Conservation (phyloP, 1,140 invertebrate genomes). For the Drusus annulatus region DNA sequence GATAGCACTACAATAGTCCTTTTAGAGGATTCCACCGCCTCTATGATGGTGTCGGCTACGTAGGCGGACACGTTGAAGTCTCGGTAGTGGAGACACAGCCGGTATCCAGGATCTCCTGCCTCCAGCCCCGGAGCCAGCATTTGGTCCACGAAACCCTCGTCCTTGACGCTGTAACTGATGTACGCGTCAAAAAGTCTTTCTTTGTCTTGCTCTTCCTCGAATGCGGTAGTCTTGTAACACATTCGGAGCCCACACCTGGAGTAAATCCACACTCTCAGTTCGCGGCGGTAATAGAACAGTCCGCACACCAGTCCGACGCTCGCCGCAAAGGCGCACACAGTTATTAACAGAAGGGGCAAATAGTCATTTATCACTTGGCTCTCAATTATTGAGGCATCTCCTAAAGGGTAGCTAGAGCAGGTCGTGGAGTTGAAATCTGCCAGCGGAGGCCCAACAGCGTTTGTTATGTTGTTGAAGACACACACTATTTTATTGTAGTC, state of each 20-base stretch:
- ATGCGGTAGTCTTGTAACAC: constrained; percentile 85
- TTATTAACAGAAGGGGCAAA: constrained; percentile 82
- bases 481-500: constrained; percentile 80
- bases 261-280: constrained; percentile 89
- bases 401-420: constrained; percentile 77
- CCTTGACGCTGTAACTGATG: constrained; percentile 91
- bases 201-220: constrained; percentile 83
- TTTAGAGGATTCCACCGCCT: constrained; percentile 91
- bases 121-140: constrained; percentile 88
- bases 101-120: constrained; percentile 80
- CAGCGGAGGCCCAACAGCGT: constrained; percentile 74
- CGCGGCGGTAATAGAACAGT: constrained; percentile 85
- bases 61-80: constrained; percentile 87
- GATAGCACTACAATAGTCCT: constrained; percentile 92
- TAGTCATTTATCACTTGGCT: constrained; percentile 85
- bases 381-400: constrained; percentile 80
- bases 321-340: constrained; percentile 81
- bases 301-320: constrained; percentile 82
- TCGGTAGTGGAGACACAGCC: constrained; percentile 88
- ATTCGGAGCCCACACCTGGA: constrained; percentile 88
- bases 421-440: constrained; percentile 79
- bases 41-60: constrained; percentile 90
- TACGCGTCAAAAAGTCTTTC: constrained; percentile 93
- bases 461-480: constrained; percentile 78
- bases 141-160: constrained; percentile 90